A percentile compares a stretch with the other conserved stretches of the same genome.
phyloP scores from a whole-genome alignment of 2,888 invertebrate genomes.

The Mythimna vitellina region DNA sequence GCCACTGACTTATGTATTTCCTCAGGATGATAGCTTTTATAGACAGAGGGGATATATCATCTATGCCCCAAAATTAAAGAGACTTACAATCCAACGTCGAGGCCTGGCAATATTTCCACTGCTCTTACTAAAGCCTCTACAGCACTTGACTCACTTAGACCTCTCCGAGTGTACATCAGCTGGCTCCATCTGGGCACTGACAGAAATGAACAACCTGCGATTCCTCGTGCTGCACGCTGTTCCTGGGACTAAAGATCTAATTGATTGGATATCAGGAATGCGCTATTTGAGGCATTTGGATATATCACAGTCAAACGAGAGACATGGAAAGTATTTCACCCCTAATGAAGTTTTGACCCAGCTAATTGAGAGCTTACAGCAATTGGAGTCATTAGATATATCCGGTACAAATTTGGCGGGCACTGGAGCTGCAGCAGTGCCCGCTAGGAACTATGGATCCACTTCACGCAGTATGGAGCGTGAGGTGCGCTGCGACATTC shows the following conservation, averaged over 20 bases:
- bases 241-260: constrained; percentile 91
- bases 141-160: constrained; percentile 93
- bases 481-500: constrained; percentile 93
- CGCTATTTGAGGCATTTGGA: constrained; percentile 93
- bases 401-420: constrained; percentile 99
- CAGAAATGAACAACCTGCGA: constrained; percentile 92
- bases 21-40: constrained; percentile 84
- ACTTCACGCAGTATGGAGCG: constrained; percentile 69
- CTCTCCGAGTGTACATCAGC: constrained; percentile 92
- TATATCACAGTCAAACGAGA: constrained; percentile 94
- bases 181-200: constrained; percentile 92
- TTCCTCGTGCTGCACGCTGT: constrained; percentile 96
- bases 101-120: constrained; percentile 86
- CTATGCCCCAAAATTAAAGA: constrained; percentile 90
- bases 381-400: constrained; percentile 96
- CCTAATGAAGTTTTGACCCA: constrained; percentile 93
- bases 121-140: constrained; percentile 91
- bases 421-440: constrained; percentile 92
- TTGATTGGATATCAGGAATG: constrained; percentile 91
- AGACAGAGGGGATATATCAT: constrained; percentile 89
- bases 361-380: constrained; percentile 93
- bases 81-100: constrained; percentile 90
- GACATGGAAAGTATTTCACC: constrained; percentile 93
- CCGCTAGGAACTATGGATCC: constrained; percentile 68
- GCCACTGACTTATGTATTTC: constrained; percentile 91